Conservation (phyloP, 2,113 vertebrate genomes). For the Laticauda colubrina region DNA sequence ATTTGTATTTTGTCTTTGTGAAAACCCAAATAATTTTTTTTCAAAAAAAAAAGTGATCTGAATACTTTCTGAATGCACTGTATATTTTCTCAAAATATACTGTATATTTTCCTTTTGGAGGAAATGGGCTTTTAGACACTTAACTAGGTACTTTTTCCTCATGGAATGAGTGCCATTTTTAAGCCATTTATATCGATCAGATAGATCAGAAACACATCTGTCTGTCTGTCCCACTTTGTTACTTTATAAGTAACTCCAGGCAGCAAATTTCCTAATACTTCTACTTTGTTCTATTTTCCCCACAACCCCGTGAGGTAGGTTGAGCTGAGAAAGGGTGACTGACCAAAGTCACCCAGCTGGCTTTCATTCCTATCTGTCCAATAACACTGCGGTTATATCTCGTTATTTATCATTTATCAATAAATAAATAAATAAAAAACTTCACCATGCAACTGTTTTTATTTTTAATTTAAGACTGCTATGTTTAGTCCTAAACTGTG, state of each 20-base stretch:
- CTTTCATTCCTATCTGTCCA: neutral
- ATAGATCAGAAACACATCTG: no score
- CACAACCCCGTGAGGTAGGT: neutral
- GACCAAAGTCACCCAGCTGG: neutral
- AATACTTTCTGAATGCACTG: no score
- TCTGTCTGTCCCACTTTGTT: neutral
- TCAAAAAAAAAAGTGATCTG: no score
- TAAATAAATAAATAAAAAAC: neutral
- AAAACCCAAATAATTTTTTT: no score
- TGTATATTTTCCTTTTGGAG: neutral
- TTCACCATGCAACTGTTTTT: neutral
- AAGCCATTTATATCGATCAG: neutral
- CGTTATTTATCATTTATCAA: neutral
- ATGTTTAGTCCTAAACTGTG: neutral
- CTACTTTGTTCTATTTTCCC: neutral
- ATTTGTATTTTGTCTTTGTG: no score
- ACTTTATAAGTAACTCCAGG: neutral
- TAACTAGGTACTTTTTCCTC: neutral
- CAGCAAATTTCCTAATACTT: neutral
- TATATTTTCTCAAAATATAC: neutral
- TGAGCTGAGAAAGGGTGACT: neutral
- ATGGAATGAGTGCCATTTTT: neutral
- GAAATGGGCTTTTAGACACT: neutral
- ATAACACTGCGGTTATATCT: neutral
- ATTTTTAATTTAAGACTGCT: neutral